Conservation (phyloP, 2,113 vertebrate species). For the Coracopsis vasa region DNA sequence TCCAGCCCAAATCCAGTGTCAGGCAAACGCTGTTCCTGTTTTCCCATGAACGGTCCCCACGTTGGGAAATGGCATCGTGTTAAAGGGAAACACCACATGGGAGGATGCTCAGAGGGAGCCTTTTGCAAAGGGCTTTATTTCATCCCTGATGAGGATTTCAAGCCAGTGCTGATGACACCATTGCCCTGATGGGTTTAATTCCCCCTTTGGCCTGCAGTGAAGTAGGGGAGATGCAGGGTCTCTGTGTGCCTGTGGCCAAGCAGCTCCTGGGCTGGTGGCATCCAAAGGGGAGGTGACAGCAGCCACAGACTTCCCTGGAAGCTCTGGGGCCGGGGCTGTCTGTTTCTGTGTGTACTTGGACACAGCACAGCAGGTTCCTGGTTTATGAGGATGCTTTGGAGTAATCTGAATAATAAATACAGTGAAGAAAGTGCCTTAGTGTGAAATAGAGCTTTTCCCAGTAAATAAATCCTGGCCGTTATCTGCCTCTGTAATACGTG, state of each 20-base stretch:
- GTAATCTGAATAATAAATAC: background rate
- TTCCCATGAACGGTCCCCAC: background rate
- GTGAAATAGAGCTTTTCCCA: background rate
- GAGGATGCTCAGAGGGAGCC: background rate
- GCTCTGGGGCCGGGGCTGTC: fast-evolving
- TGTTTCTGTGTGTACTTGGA: background rate
- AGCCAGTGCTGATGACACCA: background rate
- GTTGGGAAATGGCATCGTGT: background rate
- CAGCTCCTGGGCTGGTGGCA: background rate
- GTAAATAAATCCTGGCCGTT: background rate
- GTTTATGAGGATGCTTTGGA: background rate
- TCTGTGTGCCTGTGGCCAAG: background rate
- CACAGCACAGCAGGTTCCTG: background rate
- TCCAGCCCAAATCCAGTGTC: background rate
- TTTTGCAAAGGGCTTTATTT: background rate
- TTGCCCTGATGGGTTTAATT: background rate
- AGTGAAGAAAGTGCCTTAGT: background rate
- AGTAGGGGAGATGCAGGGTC: background rate
- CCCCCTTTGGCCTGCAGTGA: background rate
- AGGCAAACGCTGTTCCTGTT: fast-evolving
- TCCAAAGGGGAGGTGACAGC: background rate
- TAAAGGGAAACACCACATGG: background rate
- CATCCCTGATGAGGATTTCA: background rate
- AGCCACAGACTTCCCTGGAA: fast-evolving
- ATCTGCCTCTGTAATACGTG: background rate